These are phyloP conservation scores for Colinus virginianus DNA, from an alignment of 2,113 vertebrate genomes.

Conservation along the genomic window DNA sequence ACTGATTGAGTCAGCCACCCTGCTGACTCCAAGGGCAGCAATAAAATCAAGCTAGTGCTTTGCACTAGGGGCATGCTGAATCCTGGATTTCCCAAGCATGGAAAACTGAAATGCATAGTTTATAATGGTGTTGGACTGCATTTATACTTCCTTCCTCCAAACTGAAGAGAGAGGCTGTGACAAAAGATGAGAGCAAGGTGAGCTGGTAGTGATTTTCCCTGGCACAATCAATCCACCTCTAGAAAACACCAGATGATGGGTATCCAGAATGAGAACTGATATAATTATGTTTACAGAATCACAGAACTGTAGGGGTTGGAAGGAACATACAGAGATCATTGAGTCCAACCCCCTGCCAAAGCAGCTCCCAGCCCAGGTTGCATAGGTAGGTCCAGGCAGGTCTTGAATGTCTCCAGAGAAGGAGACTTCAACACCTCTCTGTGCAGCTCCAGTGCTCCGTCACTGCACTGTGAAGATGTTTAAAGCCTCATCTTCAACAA, in stretches of 20 bases:
- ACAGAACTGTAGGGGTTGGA: too few relatives aligned
- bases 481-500: background rate
- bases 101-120: background rate
- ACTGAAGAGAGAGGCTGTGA: background rate
- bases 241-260: background rate
- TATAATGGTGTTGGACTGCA: background rate
- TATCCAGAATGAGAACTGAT: background rate
- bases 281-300: background rate
- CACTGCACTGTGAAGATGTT: background rate
- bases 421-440: too few relatives aligned
- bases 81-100: background rate
- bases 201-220: background rate
- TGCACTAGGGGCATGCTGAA: background rate
- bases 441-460: too few relatives aligned
- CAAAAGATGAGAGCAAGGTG: accelerated
- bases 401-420: too few relatives aligned
- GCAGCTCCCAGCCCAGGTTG: too few relatives aligned
- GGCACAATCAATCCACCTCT: accelerated
- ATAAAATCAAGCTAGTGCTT: background rate
- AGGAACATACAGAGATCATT: too few relatives aligned
- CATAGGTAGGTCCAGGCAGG: too few relatives aligned
- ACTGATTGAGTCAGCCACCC: background rate
- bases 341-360: too few relatives aligned
- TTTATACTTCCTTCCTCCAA: background rate
- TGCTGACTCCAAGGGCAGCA: background rate